phyloP scores from a whole-genome alignment of 2,113 vertebrate genomes.

The Tyto alba region DNA sequence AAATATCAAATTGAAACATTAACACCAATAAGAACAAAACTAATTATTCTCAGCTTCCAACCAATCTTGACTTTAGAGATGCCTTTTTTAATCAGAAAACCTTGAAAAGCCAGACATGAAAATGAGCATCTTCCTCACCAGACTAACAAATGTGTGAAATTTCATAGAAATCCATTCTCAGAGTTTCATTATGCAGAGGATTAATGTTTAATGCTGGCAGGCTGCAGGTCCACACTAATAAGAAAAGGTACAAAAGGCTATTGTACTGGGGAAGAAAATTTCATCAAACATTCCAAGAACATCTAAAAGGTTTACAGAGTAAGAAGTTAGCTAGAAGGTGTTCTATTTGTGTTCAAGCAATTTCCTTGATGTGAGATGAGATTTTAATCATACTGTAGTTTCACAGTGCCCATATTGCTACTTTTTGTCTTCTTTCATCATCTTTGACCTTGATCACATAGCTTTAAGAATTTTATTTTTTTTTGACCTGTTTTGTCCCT shows the following conservation, averaged over 20 bases:
- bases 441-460: slow-evolving; percentile 1
- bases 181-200: slow-evolving; percentile 57
- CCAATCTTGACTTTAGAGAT: neutral
- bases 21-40: neutral
- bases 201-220: slow-evolving; percentile 64
- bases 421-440: neutral
- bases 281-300: slow-evolving; percentile 59
- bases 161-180: slow-evolving; percentile 58
- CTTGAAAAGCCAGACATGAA: slow-evolving; percentile 30
- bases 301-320: slow-evolving; percentile 30
- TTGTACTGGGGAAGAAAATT: slow-evolving; percentile 44
- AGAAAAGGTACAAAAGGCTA: slow-evolving; percentile 57
- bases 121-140: slow-evolving; percentile 55
- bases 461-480: neutral
- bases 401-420: neutral
- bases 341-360: slow-evolving; percentile 39
- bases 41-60: neutral
- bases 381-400: slow-evolving; percentile 16
- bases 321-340: slow-evolving; percentile 23
- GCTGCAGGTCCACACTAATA: slow-evolving; percentile 47
- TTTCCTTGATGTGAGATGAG: slow-evolving; percentile 13
- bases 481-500: neutral
- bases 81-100: slow-evolving; percentile 8
- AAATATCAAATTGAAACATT: neutral
- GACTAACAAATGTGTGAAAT: slow-evolving; percentile 59